A percentile compares a stretch with the other conserved stretches of the same genome.
Evolutionary conservation across 1,140 invertebrate species (phyloP).

Genomic region (Drosophila insularis): DNA sequence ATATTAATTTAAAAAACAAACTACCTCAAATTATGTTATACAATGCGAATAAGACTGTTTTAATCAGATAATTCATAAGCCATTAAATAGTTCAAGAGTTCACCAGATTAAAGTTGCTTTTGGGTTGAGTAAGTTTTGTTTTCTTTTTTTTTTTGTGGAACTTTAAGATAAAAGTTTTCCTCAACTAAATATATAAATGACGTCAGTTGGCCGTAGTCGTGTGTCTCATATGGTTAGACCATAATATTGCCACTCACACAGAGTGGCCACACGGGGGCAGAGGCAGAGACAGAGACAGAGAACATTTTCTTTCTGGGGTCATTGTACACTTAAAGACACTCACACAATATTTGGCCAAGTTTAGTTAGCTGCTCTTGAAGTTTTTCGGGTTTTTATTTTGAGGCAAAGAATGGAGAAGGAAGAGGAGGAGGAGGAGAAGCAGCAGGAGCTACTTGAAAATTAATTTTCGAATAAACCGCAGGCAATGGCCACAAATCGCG

Average conservation of each 20-base stretch:
- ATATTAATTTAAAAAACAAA: no score
- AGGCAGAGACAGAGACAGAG: background rate
- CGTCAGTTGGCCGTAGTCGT: background rate
- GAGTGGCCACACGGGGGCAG: background rate
- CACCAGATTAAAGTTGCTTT: no score
- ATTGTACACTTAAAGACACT: conserved; percentile 2
- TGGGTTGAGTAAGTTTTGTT: no score
- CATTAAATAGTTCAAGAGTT: no score
- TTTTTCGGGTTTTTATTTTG: conserved; percentile 22
- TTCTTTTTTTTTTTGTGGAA: no score
- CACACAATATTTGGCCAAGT: conserved; percentile 23
- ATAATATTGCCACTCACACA: background rate
- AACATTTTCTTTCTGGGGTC: background rate
- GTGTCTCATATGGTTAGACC: background rate
- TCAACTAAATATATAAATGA: background rate
- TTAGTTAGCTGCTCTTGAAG: conserved; percentile 19
- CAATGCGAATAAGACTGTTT: no score
- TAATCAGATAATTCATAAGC: no score
- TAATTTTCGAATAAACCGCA: conserved; percentile 68
- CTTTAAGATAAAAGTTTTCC: no score
- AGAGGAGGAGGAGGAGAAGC: background rate
- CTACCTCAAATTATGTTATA: no score
- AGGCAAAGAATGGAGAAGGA: no score
- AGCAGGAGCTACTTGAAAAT: conserved; percentile 63
- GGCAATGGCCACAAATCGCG: conserved; percentile 49